Conservation (phyloP, 2,113 vertebrate species). For the Antechinus stuartii region DNA sequence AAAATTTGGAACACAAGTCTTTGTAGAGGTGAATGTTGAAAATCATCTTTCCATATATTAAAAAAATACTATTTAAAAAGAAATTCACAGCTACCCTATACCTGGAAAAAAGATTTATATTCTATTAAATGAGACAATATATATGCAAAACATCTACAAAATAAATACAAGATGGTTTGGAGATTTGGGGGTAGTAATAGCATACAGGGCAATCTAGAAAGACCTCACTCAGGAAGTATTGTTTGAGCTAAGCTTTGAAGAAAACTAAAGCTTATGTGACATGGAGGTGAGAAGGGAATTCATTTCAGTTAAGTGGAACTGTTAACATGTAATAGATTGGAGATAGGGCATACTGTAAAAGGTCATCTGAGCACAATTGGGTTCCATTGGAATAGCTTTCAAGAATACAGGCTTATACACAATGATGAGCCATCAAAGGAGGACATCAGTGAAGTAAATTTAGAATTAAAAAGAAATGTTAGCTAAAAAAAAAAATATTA, state of each 20-base stretch:
- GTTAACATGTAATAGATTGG: neutral
- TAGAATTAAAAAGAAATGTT: neutral
- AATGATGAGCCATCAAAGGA: neutral
- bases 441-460: neutral
- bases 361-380: neutral
- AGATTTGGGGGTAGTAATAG: neutral
- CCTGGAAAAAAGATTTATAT: neutral
- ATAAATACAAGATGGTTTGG: neutral
- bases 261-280: neutral
- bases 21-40: too few relatives aligned
- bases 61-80: too few relatives aligned
- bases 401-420: neutral
- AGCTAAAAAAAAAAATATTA: neutral
- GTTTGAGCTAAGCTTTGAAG: neutral
- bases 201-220: neutral
- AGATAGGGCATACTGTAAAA: neutral
- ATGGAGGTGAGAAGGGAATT: neutral
- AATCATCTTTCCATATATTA: too few relatives aligned
- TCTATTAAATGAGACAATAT: neutral
- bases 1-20: too few relatives aligned
- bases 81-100: too few relatives aligned
- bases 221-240: neutral
- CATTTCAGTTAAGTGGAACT: neutral
- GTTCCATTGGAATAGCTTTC: neutral
- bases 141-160: neutral